Conservation (phyloP, 2,888 invertebrate genomes). For the Ophion ellenae region DNA sequence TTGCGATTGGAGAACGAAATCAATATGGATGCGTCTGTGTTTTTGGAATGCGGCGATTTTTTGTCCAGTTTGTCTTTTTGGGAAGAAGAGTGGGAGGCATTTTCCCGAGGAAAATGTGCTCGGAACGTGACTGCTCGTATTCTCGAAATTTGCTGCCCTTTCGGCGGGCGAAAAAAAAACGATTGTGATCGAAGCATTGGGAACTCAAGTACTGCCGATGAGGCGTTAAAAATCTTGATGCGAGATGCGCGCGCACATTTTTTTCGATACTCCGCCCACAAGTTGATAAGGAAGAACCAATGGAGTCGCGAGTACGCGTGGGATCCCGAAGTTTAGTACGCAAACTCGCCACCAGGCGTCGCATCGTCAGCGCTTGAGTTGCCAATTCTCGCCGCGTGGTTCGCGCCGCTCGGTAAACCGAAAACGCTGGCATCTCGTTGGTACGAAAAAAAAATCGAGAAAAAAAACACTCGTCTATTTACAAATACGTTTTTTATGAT, state of each 20-base stretch:
- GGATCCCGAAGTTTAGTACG: not conserved
- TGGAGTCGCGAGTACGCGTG: too few species aligned
- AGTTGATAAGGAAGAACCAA: not conserved
- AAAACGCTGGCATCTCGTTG: not conserved
- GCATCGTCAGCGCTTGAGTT: constrained; percentile 6
- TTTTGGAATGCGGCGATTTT: not conserved
- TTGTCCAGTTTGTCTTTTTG: not conserved
- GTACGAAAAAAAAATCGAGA: not conserved
- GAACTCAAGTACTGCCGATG: not conserved
- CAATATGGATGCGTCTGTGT: not conserved
- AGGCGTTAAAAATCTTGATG: constrained; percentile 12
- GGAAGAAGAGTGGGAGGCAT: not conserved
- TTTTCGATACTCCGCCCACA: not conserved
- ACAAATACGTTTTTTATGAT: not conserved
- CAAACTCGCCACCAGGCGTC: constrained; percentile 21
- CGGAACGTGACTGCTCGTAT: not conserved
- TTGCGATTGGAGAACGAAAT: not conserved
- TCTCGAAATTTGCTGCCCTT: not conserved
- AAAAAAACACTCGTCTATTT: not conserved
- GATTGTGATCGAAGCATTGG: not conserved
- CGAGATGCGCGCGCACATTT: too few species aligned
- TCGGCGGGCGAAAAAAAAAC: constrained; percentile 1
- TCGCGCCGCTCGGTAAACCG: not conserved
- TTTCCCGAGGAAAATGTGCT: not conserved
- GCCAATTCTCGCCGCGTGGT: not conserved